phyloP scores from a whole-genome alignment of 2,113 vertebrate genomes.

The Chiloscyllium plagiosum region DNA sequence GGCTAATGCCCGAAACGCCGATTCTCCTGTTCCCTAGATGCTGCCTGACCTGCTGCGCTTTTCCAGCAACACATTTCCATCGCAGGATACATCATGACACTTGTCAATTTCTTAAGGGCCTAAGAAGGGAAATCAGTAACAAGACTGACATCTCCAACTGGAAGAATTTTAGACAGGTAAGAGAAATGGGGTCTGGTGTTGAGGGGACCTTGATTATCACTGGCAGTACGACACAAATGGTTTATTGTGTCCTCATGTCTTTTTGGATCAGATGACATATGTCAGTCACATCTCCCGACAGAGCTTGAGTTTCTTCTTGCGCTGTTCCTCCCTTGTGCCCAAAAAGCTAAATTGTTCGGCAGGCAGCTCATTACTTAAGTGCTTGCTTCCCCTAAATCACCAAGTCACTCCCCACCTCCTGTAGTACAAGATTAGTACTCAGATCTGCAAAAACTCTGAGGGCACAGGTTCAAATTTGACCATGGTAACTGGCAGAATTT shows the following conservation, averaged over 20 bases:
- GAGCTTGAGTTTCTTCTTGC: not conserved
- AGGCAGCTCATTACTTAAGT: not conserved
- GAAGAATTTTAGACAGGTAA: not conserved
- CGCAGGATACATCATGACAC: not conserved
- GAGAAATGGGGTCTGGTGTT: not conserved
- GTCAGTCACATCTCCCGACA: not conserved
- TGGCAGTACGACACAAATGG: not conserved
- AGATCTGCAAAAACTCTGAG: too few relatives aligned
- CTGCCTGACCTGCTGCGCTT: too few relatives aligned
- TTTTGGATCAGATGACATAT: not conserved
- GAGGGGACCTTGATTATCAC: not conserved
- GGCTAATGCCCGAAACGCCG: too few relatives aligned
- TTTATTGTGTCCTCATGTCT: not conserved
- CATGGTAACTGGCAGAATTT: too few relatives aligned
- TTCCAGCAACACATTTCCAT: too few relatives aligned
- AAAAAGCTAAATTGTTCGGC: not conserved
- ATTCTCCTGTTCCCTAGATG: too few relatives aligned
- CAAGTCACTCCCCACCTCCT: not conserved
- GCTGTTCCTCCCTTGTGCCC: not conserved
- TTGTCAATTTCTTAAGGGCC: not conserved
- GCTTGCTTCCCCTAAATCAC: not conserved
- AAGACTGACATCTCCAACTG: not conserved
- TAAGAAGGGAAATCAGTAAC: not conserved
- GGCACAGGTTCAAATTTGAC: too few relatives aligned
- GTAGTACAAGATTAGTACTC: not conserved